A percentile compares a stretch with the other conserved stretches of the same genome.
Evolutionary conservation across 2,888 invertebrate genomes (phyloP).

Genomic region (Crioceris asparagi): DNA sequence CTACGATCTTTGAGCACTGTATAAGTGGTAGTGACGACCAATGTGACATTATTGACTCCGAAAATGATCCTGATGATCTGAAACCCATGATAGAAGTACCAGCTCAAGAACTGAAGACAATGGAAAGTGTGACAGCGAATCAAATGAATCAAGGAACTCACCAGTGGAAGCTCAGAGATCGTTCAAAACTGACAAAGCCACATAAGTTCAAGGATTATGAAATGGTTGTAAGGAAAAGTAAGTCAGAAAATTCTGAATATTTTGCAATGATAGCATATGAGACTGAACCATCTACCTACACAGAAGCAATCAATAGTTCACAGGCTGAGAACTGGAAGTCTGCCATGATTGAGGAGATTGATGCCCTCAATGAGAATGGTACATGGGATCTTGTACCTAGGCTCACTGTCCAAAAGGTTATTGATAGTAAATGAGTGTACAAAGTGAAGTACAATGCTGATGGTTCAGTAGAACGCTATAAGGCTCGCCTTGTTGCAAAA

Average conservation of each 20-base stretch:
- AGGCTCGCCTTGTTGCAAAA: conserved; percentile 18
- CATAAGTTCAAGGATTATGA: not conserved
- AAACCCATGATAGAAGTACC: too few species aligned
- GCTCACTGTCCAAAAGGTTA: conserved; percentile 1
- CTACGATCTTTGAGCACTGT: not conserved
- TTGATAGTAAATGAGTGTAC: conserved; percentile 15
- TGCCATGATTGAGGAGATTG: conserved; percentile 3
- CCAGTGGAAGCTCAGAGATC: not conserved
- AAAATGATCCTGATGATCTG: too few species aligned
- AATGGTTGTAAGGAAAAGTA: not conserved
- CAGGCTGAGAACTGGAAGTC: conserved; percentile 2
- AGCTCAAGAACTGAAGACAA: too few species aligned
- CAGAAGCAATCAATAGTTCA: too few species aligned
- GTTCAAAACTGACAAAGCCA: not conserved
- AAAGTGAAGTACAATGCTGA: conserved; percentile 11
- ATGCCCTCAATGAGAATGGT: conserved; percentile 1
- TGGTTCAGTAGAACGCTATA: conserved; percentile 13
- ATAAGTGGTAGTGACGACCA: not conserved
- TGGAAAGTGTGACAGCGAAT: not conserved
- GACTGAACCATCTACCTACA: too few species aligned
- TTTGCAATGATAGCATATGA: too few species aligned
- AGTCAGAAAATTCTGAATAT: too few species aligned
- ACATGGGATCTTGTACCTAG: not conserved
- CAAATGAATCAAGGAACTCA: not conserved
- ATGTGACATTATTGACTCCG: too few species aligned